These are phyloP conservation scores for Ianthella basta DNA, from an alignment of 37 sponge, comb jelly and placozoan species.

Conservation along the genomic window DNA sequence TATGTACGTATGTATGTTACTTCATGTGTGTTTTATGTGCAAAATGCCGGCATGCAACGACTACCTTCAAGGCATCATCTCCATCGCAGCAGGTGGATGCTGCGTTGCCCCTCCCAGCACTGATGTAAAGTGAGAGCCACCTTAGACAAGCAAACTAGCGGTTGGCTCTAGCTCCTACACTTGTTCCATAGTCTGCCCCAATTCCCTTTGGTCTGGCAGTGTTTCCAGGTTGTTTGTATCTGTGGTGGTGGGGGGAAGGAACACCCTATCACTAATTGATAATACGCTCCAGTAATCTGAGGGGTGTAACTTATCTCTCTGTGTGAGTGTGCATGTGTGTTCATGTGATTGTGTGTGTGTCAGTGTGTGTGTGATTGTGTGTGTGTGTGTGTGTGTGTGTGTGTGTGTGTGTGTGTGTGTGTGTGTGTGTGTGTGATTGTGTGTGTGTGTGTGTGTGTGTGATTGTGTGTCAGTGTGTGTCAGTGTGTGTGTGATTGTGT, in stretches of 20 bases:
- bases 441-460: slow-evolving; percentile 28
- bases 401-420: slow-evolving; percentile 34
- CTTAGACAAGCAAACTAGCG: no score
- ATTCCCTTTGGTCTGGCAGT: no score
- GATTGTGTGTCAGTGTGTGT: not conserved
- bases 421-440: slow-evolving; percentile 26
- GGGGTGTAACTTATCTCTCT: no score
- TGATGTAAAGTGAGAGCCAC: no score
- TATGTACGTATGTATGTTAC: not conserved
- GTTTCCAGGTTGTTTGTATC: no score
- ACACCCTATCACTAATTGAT: not conserved
- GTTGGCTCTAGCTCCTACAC: no score
- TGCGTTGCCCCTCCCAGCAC: no score
- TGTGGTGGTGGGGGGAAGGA: no score
- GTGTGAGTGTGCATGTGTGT: not conserved
- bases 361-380: not conserved
- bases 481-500: not conserved
- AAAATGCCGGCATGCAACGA: no score
- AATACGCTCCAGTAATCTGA: not conserved
- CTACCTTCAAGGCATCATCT: no score
- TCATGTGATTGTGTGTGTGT: not conserved
- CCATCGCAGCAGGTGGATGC: no score
- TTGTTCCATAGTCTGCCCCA: no score
- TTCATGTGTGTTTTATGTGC: not conserved
- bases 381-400: slow-evolving; percentile 24